These are phyloP conservation scores for Alligator sinensis DNA, from an alignment of 2,113 vertebrate species.

Conservation along the genomic window DNA sequence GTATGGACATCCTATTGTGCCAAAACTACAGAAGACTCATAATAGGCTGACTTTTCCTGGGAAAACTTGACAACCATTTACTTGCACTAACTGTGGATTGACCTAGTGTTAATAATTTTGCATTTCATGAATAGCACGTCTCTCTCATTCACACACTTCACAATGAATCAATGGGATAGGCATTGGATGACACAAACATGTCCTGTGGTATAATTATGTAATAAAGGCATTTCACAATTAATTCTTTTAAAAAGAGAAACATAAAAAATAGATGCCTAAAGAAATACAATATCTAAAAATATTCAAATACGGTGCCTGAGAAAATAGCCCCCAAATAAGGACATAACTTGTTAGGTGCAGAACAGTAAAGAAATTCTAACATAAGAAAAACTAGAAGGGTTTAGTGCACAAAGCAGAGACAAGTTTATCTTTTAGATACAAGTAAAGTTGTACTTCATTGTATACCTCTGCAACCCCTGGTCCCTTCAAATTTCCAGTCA, in stretches of 20 bases:
- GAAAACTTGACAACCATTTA: fast-evolving
- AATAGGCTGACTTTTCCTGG: fast-evolving
- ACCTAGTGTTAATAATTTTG: background rate
- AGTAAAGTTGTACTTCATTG: background rate
- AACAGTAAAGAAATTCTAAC: background rate
- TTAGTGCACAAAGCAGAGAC: background rate
- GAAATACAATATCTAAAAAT: background rate
- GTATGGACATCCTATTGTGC: fast-evolving
- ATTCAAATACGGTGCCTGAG: background rate
- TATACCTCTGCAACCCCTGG: background rate
- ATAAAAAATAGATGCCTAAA: background rate
- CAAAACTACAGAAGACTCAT: fast-evolving
- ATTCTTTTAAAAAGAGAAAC: constrained; percentile 32
- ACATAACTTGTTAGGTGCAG: background rate
- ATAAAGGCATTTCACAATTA: constrained; percentile 49
- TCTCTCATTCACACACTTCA: constrained; percentile 18
- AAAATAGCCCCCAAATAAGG: background rate
- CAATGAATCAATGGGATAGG: background rate
- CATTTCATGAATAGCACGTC: background rate
- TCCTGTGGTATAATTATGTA: constrained; percentile 44
- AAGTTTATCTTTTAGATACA: background rate
- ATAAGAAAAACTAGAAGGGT: background rate
- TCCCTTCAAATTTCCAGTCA: background rate
- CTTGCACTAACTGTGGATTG: background rate
- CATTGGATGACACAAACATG: background rate